These are phyloP conservation scores for Arenaria interpres DNA, from an alignment of 2,113 vertebrate genomes.

Conservation along the genomic window DNA sequence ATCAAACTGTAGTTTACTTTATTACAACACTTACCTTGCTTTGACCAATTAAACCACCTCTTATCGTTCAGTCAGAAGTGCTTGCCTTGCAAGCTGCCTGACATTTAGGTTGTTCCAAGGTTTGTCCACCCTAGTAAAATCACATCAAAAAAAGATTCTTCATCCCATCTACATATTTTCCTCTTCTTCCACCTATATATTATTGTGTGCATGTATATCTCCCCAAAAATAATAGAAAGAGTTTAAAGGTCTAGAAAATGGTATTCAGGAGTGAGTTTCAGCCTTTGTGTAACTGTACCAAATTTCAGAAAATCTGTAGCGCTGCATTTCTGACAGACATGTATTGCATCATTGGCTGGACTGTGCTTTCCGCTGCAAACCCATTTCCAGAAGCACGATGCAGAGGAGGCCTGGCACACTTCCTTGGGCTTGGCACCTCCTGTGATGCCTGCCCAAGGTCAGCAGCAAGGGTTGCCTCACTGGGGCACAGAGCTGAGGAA, in stretches of 20 bases:
- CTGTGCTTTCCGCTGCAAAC: neutral
- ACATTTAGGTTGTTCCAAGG: too few species aligned
- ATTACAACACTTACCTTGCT: neutral
- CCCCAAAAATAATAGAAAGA: rapidly evolving
- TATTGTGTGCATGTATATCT: rapidly evolving
- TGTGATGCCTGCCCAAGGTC: rapidly evolving
- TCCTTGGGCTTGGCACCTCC: neutral
- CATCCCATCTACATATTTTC: neutral
- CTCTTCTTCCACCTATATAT: neutral
- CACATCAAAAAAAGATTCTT: neutral
- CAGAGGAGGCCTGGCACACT: neutral
- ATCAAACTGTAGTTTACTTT: neutral
- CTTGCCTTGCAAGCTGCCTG: too few species aligned
- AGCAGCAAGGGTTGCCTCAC: neutral
- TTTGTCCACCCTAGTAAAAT: neutral
- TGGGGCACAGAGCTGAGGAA: neutral
- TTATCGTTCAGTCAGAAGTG: neutral
- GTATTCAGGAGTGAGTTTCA: neutral
- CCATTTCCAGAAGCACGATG: neutral
- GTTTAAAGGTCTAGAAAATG: neutral
- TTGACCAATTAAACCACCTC: neutral
- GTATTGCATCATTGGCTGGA: neutral
- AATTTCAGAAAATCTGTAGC: neutral
- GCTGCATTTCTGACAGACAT: neutral
- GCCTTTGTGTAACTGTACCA: neutral